Evolutionary conservation across 1,140 invertebrate species (phyloP), one percentile per base, ranked within the genome.

Genomic region (Nebria ingens): DNA sequence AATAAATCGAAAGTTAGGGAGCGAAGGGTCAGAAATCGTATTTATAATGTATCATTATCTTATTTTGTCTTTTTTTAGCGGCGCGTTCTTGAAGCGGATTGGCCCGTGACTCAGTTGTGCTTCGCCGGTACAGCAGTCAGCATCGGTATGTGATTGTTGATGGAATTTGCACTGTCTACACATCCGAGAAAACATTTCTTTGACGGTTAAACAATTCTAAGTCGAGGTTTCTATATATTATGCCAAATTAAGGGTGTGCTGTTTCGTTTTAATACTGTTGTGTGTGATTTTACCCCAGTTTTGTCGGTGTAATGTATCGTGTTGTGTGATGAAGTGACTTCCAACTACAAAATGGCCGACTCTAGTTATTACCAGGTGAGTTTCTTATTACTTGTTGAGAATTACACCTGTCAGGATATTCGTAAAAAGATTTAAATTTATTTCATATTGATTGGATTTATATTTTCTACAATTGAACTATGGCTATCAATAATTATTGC

Each of bases 341-440:
- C 40, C 9, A 45, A 45, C 40, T 45, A 17, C 75, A 78, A 78
- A 67, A 78, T 78, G 76, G 76, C 76, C 70, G 76, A 78, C 68
- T 76, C 75, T 55, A 73, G 71, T 65, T 76, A 76, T 74, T 78
- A 78, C 74, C 76, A 78, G 76, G 76, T 77, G 73, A 75, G 76
- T 71, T 45, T 45, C 40, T 45, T 45, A 12, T 11, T 17, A n/a
- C 25, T 34, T 45, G n/a, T n/a, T n/a, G n/a, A 12, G 40, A 17
- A 45, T 45, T 45, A 45, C 40, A 45, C 40, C 40, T 45, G 40
- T 45, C 40, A 45, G 9, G 15, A 6, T 29, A 6, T 29, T 29
- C 13, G 4, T 29, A 29, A 29, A 29, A 29, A 19, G 40, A 29
- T 19, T 54, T 23, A 54, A 54, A 54, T n/a, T n/a, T n/a, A n/a